Conservation (phyloP, 1,140 invertebrate species). For the Drosophila obscura region DNA sequence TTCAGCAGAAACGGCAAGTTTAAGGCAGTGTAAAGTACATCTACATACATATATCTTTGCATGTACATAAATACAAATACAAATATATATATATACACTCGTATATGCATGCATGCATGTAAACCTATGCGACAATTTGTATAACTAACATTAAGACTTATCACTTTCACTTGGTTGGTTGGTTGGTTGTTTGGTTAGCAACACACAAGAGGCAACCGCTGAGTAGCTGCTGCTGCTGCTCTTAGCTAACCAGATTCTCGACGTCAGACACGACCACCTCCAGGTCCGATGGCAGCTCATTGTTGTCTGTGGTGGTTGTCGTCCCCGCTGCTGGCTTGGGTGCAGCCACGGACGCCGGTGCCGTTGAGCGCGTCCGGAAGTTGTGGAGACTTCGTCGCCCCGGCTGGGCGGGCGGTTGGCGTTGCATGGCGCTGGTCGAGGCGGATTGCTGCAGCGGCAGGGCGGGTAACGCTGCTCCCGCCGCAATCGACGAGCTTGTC, state of each 20-base stretch:
- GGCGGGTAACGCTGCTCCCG: slow-evolving; percentile 3
- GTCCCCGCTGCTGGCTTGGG: slow-evolving; percentile 7
- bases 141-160: slow-evolving; percentile 82
- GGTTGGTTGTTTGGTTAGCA: slow-evolving; percentile 22
- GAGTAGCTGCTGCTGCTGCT: slow-evolving; percentile 41
- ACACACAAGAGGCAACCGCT: slow-evolving; percentile 28
- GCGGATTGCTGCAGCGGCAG: slow-evolving; percentile 60
- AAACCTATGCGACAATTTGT: slow-evolving; percentile 81
- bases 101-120: slow-evolving; percentile 31
- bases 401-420: slow-evolving; percentile 45
- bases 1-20: slow-evolving; percentile 82
- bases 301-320: slow-evolving; percentile 35
- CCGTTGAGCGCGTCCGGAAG: slow-evolving; percentile 46
- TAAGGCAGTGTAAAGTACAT: slow-evolving; percentile 80
- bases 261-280: slow-evolving; percentile 82
- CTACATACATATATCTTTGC: slow-evolving; percentile 45
- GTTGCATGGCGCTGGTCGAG: slow-evolving; percentile 64
- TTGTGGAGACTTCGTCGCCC: slow-evolving; percentile 66
- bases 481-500: slow-evolving; percentile 47
- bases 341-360: slow-evolving; percentile 10
- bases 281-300: slow-evolving; percentile 78
- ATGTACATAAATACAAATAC: slow-evolving; percentile 52
- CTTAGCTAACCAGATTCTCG: slow-evolving; percentile 83
- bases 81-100: slow-evolving; percentile 57
- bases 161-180: slow-evolving; percentile 80